A percentile compares a stretch with the other conserved stretches of the same genome.
Conservation (phyloP, 2,888 invertebrate genomes). For the Leptura quadrifasciata region DNA sequence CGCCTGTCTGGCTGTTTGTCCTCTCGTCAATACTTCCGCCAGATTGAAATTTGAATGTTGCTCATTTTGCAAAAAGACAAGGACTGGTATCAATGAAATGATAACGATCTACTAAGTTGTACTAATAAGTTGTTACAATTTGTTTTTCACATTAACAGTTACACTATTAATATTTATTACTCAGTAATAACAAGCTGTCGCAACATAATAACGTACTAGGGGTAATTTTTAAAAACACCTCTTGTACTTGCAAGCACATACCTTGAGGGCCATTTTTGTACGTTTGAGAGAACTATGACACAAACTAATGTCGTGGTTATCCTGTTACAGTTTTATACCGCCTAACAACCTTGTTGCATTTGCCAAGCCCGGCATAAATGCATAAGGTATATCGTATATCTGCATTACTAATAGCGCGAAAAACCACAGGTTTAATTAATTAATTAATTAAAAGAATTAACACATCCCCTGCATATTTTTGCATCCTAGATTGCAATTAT, state of each 20-base stretch:
- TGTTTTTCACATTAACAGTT: constrained; percentile 5
- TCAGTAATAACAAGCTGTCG: neutral
- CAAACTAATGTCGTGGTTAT: constrained; percentile 44
- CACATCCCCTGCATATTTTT: constrained; percentile 7
- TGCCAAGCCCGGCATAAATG: constrained; percentile 48
- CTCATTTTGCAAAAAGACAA: no score
- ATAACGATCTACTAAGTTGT: no score
- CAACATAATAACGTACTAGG: neutral
- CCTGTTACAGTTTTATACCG: constrained; percentile 52
- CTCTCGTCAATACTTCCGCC: no score
- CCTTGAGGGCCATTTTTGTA: constrained; percentile 59
- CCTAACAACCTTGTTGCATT: constrained; percentile 49
- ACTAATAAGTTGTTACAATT: no score
- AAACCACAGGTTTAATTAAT: constrained; percentile 12
- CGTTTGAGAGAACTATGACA: constrained; percentile 28
- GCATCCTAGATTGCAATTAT: neutral
- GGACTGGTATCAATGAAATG: no score
- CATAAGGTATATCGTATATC: constrained; percentile 25
- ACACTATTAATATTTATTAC: constrained; percentile 14
- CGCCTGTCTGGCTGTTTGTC: no score
- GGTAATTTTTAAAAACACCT: neutral
- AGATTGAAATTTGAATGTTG: no score
- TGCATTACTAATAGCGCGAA: constrained; percentile 25
- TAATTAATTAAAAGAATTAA: constrained; percentile 23
- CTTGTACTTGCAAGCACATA: constrained; percentile 42